Evolutionary conservation across 2,113 vertebrate species (phyloP).

Genomic region (Daphoenositta chrysoptera): DNA sequence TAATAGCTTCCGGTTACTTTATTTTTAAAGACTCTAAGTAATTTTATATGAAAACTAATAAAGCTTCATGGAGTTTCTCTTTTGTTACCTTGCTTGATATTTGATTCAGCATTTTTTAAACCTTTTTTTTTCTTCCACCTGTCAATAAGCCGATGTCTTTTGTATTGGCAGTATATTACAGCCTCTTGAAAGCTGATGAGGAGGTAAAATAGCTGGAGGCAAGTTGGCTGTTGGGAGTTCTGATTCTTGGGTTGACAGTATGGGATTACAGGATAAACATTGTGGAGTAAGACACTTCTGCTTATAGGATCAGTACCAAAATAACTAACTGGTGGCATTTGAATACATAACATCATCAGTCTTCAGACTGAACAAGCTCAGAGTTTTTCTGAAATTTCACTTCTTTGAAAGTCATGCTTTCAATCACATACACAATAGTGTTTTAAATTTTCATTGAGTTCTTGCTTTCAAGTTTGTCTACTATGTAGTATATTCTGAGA

Average conservation of each 20-base stretch:
- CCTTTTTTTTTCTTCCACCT: background rate
- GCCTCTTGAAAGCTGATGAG: slow-evolving; percentile 21
- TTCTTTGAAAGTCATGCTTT: background rate
- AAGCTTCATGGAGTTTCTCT: background rate
- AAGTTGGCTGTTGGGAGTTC: background rate
- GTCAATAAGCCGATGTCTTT: slow-evolving; percentile 25
- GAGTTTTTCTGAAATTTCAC: background rate
- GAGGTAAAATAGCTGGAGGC: slow-evolving; percentile 40
- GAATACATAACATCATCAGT: background rate
- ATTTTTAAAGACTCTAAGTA: background rate
- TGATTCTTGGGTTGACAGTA: background rate
- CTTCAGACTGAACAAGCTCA: background rate
- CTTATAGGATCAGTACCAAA: background rate
- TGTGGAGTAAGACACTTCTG: background rate
- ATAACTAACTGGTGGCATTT: background rate
- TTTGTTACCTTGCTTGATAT: background rate
- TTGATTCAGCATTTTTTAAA: slow-evolving; percentile 12
- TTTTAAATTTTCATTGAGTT: background rate
- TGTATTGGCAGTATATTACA: slow-evolving; percentile 17
- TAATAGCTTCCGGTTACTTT: background rate
- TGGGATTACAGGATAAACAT: slow-evolving; percentile 13
- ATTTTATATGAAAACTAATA: background rate
- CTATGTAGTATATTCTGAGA: background rate
- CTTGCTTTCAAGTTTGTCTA: background rate
- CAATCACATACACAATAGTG: background rate